Evolutionary conservation across 2,113 vertebrate genomes (phyloP).

Genomic region (Microtus richardsoni): DNA sequence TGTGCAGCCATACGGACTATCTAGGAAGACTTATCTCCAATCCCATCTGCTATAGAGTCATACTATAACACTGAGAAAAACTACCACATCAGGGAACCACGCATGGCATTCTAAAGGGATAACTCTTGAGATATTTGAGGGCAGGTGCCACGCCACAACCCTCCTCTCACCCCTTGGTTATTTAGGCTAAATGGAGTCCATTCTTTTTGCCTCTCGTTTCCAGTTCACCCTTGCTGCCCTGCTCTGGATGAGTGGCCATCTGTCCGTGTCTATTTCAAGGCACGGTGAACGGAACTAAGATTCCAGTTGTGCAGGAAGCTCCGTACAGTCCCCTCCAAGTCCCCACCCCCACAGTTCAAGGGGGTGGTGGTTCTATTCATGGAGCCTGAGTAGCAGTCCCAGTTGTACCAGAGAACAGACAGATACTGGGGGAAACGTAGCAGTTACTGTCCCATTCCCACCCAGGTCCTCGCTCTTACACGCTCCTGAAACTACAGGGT

Average conservation of each 20-base stretch:
- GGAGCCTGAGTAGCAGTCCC: neutral
- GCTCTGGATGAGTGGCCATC: neutral
- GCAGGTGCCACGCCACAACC: neutral
- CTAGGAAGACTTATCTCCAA: neutral
- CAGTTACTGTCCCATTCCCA: neutral
- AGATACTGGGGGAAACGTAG: neutral
- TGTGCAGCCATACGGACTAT: neutral
- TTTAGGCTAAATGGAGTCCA: neutral
- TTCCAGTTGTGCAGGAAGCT: neutral
- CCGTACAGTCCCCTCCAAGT: neutral
- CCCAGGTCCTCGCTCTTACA: neutral
- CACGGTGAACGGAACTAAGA: too few relatives aligned
- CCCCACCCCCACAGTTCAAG: neutral
- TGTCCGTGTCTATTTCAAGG: neutral
- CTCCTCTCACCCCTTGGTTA: neutral
- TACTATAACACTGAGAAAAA: neutral
- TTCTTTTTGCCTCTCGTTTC: neutral
- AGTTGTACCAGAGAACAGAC: neutral
- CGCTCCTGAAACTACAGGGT: neutral
- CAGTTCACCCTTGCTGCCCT: neutral
- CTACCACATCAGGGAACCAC: neutral
- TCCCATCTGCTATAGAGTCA: neutral
- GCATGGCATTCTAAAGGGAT: neutral
- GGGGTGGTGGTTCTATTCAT: neutral
- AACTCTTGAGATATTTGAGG: neutral